A percentile compares a stretch with the other conserved stretches of the same genome.
Conservation (phyloP, 1,140 invertebrate species). For the Temnothorax nylanderi region DNA sequence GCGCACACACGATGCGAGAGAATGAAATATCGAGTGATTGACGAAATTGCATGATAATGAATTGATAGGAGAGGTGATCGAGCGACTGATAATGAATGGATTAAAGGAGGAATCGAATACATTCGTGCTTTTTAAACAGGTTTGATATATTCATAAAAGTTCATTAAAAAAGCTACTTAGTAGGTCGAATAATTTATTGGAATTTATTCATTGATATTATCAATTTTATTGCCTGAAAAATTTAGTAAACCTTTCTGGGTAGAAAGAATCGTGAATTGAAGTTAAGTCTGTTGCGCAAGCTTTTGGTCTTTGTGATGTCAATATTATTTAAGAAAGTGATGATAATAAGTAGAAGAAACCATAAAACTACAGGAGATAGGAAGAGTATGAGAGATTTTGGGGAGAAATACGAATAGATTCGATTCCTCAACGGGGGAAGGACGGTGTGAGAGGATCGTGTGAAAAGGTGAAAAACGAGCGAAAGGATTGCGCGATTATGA, state of each 20-base stretch:
- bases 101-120: conserved; percentile 22
- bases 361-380: not conserved
- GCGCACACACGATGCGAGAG: not conserved
- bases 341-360: not conserved
- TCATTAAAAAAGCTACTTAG: not conserved
- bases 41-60: conserved; percentile 7
- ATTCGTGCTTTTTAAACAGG: not conserved
- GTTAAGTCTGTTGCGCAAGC: not conserved
- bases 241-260: not conserved
- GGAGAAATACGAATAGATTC: conserved; percentile 22
- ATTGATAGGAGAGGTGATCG: conserved; percentile 15
- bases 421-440: not conserved
- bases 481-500: not conserved
- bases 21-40: not conserved
- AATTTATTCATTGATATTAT: conserved; percentile 1
- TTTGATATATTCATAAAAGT: not conserved
- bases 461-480: not conserved
- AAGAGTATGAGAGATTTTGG: not conserved
- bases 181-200: not conserved
- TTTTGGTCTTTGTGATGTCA: not conserved
- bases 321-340: not conserved
- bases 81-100: conserved; percentile 4
- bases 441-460: not conserved
- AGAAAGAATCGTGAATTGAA: not conserved
- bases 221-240: not conserved